Evolutionary conservation across 2,888 invertebrate genomes (phyloP).

Genomic region (Pachydiplax longipennis): DNA sequence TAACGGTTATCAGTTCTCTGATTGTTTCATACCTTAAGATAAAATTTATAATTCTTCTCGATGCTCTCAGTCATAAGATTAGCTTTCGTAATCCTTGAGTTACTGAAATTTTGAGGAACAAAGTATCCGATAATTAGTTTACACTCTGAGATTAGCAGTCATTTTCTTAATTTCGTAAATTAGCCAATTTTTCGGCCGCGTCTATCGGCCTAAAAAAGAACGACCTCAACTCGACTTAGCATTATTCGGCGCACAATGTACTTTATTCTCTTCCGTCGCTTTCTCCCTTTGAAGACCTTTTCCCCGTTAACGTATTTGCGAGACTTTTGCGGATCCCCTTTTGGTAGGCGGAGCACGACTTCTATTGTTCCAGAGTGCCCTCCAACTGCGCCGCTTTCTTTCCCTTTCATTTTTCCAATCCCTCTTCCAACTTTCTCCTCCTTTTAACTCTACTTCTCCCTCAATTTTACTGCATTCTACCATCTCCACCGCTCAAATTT

Average conservation of each 20-base stretch:
- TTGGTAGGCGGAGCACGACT: not conserved
- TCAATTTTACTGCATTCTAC: not conserved
- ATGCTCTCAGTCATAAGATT: too few species aligned
- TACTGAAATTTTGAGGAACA: too few species aligned
- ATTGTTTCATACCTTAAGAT: too few species aligned
- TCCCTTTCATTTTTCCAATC: not conserved
- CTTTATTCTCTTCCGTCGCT: not conserved
- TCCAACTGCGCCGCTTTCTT: not conserved
- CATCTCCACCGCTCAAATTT: not conserved
- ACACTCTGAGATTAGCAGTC: too few species aligned
- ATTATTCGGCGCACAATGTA: not conserved
- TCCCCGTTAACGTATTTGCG: not conserved
- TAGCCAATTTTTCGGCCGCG: too few species aligned
- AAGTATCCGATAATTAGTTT: too few species aligned
- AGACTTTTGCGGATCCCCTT: not conserved
- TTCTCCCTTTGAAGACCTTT: not conserved
- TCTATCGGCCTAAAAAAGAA: too few species aligned
- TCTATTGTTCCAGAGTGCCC: not conserved
- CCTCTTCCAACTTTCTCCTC: not conserved
- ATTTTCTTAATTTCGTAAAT: too few species aligned
- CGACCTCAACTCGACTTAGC: not conserved
- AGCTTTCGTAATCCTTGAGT: too few species aligned
- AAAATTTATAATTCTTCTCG: too few species aligned
- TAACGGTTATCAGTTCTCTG: too few species aligned
- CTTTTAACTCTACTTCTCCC: not conserved